Evolutionary conservation across 1,140 invertebrate genomes (phyloP).

Genomic region (Platyura marginata): DNA sequence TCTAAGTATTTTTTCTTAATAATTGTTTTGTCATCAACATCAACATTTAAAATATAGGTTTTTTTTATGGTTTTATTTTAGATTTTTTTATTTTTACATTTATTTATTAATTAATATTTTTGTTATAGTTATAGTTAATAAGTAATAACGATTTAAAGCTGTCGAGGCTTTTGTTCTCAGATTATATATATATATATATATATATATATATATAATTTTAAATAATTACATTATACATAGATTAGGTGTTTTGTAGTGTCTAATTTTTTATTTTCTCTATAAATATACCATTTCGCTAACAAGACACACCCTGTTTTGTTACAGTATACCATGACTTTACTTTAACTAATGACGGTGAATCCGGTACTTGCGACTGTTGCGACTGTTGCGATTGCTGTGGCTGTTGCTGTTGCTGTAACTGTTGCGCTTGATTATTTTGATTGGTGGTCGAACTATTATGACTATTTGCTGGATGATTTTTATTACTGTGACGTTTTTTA

Average conservation of each 20-base stretch:
- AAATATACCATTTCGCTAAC: slow-evolving; percentile 8
- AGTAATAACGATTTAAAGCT: too few species aligned
- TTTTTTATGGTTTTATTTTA: neutral
- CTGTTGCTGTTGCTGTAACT: neutral
- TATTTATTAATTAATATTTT: too few species aligned
- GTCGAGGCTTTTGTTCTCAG: too few species aligned
- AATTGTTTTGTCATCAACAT: neutral
- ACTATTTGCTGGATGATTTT: too few species aligned
- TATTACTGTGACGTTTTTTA: neutral
- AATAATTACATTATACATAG: neutral
- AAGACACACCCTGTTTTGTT: slow-evolving; percentile 24
- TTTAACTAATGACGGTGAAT: slow-evolving; percentile 21
- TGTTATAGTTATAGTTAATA: too few species aligned
- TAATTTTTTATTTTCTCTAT: neutral
- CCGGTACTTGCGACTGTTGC: slow-evolving; percentile 10
- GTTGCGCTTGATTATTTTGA: slow-evolving; percentile 3
- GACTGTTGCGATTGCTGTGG: neutral
- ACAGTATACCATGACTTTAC: slow-evolving; percentile 24
- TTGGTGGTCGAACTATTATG: neutral
- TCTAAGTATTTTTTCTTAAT: neutral
- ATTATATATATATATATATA: neutral
- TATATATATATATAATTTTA: neutral
- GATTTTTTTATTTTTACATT: neutral
- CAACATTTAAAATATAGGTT: neutral
- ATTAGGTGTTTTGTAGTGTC: neutral